Conservation (phyloP, 2,797 vertebrate species). For the Hephaestus fuliginosus region DNA sequence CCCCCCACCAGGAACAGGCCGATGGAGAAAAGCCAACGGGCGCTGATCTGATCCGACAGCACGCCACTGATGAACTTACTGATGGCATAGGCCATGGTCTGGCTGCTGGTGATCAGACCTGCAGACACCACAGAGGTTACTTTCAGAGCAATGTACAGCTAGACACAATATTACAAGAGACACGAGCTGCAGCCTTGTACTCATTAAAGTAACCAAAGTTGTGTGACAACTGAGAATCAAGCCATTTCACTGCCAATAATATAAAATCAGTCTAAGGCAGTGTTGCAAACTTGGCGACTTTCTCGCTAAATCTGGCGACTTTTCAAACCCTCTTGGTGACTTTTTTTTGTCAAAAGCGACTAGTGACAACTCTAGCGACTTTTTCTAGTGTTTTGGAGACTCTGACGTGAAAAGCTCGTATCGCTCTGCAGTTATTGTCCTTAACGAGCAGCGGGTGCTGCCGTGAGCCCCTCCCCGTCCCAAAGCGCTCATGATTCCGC, state of each 20-base stretch:
- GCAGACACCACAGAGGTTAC: constrained; percentile 29
- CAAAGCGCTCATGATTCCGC: too few relatives aligned
- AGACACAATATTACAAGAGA: neutral
- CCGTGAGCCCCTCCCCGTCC: too few relatives aligned
- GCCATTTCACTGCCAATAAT: neutral
- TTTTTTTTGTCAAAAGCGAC: too few relatives aligned
- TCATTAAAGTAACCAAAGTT: neutral
- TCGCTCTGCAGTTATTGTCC: too few relatives aligned
- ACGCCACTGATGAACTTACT: constrained; percentile 98
- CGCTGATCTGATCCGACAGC: constrained; percentile 94
- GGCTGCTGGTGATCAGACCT: constrained; percentile 98
- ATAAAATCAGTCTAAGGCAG: neutral
- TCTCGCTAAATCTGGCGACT: too few relatives aligned
- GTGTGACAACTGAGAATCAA: neutral
- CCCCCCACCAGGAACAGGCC: constrained; percentile 94
- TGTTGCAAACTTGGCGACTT: too few relatives aligned
- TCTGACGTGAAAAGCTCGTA: too few relatives aligned
- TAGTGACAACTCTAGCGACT: too few relatives aligned
- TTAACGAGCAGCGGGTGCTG: too few relatives aligned
- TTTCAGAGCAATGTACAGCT: neutral
- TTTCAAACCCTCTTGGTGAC: too few relatives aligned
- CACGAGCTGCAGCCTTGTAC: neutral
- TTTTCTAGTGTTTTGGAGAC: too few relatives aligned
- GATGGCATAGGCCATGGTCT: constrained; percentile 96
- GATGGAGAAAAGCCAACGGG: constrained; percentile 95